Evolutionary conservation across 1,140 invertebrate species (phyloP).

Genomic region (Drosophila jambulina): DNA sequence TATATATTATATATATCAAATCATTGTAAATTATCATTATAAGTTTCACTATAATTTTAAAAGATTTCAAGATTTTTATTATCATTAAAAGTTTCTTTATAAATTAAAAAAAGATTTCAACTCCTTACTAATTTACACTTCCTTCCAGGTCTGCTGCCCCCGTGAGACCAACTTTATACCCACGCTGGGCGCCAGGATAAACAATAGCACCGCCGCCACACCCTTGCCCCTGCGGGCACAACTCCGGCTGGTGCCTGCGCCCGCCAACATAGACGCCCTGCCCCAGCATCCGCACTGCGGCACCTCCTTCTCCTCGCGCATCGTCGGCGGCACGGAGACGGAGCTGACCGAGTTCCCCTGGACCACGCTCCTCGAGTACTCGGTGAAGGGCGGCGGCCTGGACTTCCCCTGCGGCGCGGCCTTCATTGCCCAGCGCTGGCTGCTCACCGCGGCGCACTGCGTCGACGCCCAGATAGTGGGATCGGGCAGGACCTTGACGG

Average conservation of each 20-base stretch:
- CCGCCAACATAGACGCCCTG: slow-evolving; percentile 24
- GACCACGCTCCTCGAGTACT: slow-evolving; percentile 66
- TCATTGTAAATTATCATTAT: too few species aligned
- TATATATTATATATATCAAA: background rate
- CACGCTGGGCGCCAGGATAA: slow-evolving; percentile 22
- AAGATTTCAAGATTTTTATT: background rate
- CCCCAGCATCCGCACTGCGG: slow-evolving; percentile 64
- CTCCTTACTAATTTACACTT: background rate
- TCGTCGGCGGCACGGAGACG: slow-evolving; percentile 46
- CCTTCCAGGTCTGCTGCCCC: slow-evolving; percentile 57
- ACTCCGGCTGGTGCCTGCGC: background rate
- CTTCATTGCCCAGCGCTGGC: slow-evolving; percentile 86
- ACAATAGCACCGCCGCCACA: background rate
- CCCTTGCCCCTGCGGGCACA: background rate
- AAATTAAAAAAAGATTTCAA: background rate
- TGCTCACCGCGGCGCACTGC: slow-evolving; percentile 87
- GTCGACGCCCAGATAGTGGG: slow-evolving; percentile 85
- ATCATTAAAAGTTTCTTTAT: too few species aligned
- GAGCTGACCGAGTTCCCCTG: slow-evolving; percentile 66
- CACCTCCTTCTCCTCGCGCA: slow-evolving; percentile 35
- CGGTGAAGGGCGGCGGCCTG: background rate
- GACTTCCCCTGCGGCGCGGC: slow-evolving; percentile 86
- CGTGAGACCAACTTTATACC: slow-evolving; percentile 45
- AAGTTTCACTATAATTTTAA: too few species aligned
- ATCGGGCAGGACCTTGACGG: slow-evolving; percentile 80